A percentile compares a stretch with the other conserved stretches of the same genome.
phyloP scores from a whole-genome alignment of 2,888 invertebrate genomes.

The Drosophila tanythrix region DNA sequence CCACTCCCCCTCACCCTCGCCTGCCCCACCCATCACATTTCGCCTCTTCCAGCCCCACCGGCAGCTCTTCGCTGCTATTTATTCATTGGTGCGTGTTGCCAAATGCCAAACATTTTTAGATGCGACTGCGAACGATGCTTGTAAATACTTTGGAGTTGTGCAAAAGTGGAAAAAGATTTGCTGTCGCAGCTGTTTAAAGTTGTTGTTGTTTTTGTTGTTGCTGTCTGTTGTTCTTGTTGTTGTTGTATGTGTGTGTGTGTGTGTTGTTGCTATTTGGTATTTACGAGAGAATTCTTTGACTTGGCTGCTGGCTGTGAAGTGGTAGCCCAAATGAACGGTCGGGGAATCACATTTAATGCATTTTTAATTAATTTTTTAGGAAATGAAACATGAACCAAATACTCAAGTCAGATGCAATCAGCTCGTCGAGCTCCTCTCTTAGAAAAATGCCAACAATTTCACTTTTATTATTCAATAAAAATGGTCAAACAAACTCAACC shows the following conservation, averaged over 20 bases:
- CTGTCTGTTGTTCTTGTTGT: slow-evolving; percentile 16
- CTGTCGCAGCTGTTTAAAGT: slow-evolving; percentile 66
- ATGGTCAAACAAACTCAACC: neutral
- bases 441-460: neutral
- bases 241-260: slow-evolving; percentile 8
- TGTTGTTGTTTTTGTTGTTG: slow-evolving; percentile 13
- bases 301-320: slow-evolving; percentile 10
- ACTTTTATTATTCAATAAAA: neutral
- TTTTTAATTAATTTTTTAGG: slow-evolving; percentile 73
- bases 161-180: slow-evolving; percentile 75
- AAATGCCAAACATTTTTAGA: slow-evolving; percentile 79
- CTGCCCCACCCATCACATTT: no score
- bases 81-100: slow-evolving; percentile 78
- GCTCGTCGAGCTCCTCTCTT: neutral
- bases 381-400: slow-evolving; percentile 4
- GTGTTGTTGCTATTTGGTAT: slow-evolving; percentile 48
- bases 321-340: neutral
- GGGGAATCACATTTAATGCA: slow-evolving; percentile 61
- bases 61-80: slow-evolving; percentile 42
- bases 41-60: neutral
- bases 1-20: neutral
- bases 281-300: slow-evolving; percentile 52
- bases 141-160: slow-evolving; percentile 77
- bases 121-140: slow-evolving; percentile 75
- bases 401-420: slow-evolving; percentile 1